Base-by-base conservation (phyloP, 2,888 invertebrate genomes). In the Latheticus oryzae region DNA sequence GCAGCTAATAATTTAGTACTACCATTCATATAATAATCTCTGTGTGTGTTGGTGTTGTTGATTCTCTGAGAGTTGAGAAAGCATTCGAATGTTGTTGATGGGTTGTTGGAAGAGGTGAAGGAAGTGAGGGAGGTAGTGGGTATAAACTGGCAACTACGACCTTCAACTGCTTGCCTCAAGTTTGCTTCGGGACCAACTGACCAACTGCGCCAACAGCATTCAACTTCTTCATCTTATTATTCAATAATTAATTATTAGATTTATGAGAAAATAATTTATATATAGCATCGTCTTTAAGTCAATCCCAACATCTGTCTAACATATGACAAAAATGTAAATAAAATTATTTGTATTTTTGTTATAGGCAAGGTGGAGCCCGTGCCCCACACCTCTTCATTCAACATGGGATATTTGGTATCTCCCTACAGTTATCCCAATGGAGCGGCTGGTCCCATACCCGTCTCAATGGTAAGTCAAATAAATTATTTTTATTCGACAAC, bases 321-420 rank as follows among this genome's bases (percentile, higher is more conserved):
- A n/a, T n/a, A n/a, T n/a, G n/a, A n/a, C n/a, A n/a, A n/a, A n/a
- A n/a, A n/a, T n/a, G n/a, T n/a, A n/a, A n/a, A n/a, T n/a, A n/a
- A n/a, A n/a, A n/a, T n/a, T n/a, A n/a, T n/a, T n/a, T n/a, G n/a
- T n/a, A 5, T 13, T n/a, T 30, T 42, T 66, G 72, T 81, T 82
- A 23, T 83, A 90, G 90, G 89, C 82, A 90, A 90, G 85, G 87
- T 90, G 80, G 91, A 90, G 76, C 88, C 88, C 61, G 87, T 88
- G 74, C 87, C 89, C 62, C 90, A 90, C 77, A 87, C 90, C 70
- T 86, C 89, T 66, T 84, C 85, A 68, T 93, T 93, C 85, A 93
- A 93, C 84, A 93, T 93, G 91, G 93, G 93, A 76, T 94, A 94
- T 85, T 87, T 93, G 79, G 90, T 93, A 80, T 89, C 93, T 65